These are phyloP conservation scores for Zingel zingel DNA, from an alignment of 2,113 vertebrate genomes.

Conservation along the genomic window DNA sequence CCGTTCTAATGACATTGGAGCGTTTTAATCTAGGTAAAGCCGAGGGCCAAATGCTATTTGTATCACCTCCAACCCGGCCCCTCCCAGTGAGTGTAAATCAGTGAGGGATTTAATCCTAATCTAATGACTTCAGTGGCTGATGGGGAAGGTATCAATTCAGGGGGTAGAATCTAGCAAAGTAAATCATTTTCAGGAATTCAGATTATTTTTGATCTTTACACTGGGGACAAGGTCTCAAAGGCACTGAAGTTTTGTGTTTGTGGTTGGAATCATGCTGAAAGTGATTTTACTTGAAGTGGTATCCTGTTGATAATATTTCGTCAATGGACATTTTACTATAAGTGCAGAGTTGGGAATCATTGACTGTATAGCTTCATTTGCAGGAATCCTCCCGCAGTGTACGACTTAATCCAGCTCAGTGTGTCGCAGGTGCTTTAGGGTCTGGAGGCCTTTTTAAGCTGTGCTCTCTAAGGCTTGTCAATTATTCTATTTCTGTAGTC, in stretches of 20 bases:
- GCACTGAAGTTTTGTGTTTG: not conserved
- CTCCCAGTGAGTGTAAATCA: slow-evolving; percentile 75
- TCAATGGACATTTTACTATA: slow-evolving; percentile 34
- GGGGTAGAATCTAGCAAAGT: slow-evolving; percentile 29
- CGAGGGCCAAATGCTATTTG: slow-evolving; percentile 80
- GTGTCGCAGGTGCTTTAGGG: slow-evolving; percentile 74
- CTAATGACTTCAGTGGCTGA: slow-evolving; percentile 81
- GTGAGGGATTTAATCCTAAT: slow-evolving; percentile 81
- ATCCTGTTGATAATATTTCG: slow-evolving; percentile 28
- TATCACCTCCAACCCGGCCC: slow-evolving; percentile 75
- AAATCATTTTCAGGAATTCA: slow-evolving; percentile 51
- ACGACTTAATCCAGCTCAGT: slow-evolving; percentile 81
- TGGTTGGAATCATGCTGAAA: not conserved
- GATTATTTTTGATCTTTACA: slow-evolving; percentile 26
- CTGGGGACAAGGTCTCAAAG: not conserved
- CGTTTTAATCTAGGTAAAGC: slow-evolving; percentile 83
- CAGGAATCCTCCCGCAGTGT: slow-evolving; percentile 60
- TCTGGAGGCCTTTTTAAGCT: slow-evolving; percentile 82
- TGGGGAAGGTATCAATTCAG: slow-evolving; percentile 60
- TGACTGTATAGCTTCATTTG: slow-evolving; percentile 54
- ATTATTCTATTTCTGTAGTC: slow-evolving; percentile 84
- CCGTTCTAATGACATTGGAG: slow-evolving; percentile 80
- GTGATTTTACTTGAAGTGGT: not conserved
- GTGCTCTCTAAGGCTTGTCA: slow-evolving; percentile 80
- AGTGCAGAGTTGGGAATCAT: slow-evolving; percentile 27